phyloP scores from a whole-genome alignment of 2,888 invertebrate genomes.

The Taphrorychus bicolor region DNA sequence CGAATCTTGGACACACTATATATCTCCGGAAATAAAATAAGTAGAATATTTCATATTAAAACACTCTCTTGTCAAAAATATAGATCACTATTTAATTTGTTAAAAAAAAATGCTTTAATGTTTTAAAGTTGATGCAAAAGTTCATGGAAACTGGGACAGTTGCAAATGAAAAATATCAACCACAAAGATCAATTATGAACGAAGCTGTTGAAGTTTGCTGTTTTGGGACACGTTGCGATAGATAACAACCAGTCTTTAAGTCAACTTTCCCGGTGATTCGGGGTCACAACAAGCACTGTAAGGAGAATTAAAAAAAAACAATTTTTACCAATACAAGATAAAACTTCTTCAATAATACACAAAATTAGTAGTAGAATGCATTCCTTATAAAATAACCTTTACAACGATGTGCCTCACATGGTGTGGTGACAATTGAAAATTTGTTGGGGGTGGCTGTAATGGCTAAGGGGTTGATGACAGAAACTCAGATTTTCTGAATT shows the following conservation, averaged over 20 bases:
- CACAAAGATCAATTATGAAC: not conserved
- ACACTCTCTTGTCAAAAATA: no score
- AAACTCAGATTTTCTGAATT: not conserved
- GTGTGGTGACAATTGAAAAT: not conserved
- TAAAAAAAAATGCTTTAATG: no score
- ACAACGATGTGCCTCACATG: not conserved
- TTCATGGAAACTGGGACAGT: not conserved
- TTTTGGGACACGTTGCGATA: constrained; percentile 3
- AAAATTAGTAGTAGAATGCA: not conserved
- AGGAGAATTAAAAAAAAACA: not conserved
- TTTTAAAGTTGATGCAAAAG: constrained; percentile 1
- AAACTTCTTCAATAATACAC: not conserved
- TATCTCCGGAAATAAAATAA: no score
- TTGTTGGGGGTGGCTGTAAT: not conserved
- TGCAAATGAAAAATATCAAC: not conserved
- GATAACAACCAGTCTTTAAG: constrained; percentile 1
- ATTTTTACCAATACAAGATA: not conserved
- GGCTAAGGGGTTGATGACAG: not conserved
- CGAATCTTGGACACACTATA: no score
- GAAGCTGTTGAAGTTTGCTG: constrained; percentile 1
- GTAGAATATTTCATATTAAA: no score
- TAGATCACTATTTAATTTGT: no score
- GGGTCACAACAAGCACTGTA: constrained; percentile 1
- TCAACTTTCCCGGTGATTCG: not conserved
- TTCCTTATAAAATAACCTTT: not conserved